A percentile compares a stretch with the other conserved stretches of the same genome.
Evolutionary conservation across 2,113 vertebrate species (phyloP).

Genomic region (Electrona antarctica): DNA sequence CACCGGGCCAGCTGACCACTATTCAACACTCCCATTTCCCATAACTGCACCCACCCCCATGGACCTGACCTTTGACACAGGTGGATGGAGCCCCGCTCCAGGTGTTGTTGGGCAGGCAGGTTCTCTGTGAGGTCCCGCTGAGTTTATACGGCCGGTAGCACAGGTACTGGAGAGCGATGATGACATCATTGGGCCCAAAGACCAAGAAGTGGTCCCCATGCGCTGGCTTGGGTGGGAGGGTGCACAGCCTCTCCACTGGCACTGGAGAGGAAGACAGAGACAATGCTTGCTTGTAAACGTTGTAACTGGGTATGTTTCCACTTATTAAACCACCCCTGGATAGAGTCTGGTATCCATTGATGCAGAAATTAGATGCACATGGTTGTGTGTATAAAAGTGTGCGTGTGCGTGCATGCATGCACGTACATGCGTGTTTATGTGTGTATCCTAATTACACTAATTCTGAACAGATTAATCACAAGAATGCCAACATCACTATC

Average conservation of each 20-base stretch:
- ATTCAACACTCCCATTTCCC: conserved; percentile 2
- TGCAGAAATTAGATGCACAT: conserved; percentile 18
- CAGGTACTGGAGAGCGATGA: conserved; percentile 89
- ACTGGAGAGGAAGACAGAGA: conserved; percentile 70
- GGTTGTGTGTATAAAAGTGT: neutral
- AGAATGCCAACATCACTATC: too few relatives aligned
- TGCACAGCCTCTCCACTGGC: conserved; percentile 85
- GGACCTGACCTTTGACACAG: conserved; percentile 76
- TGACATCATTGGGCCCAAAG: conserved; percentile 85
- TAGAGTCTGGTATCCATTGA: conserved; percentile 7
- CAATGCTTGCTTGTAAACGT: neutral
- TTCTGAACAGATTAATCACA: too few relatives aligned
- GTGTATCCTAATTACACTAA: too few relatives aligned
- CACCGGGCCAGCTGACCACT: neutral
- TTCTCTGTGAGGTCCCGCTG: conserved; percentile 86
- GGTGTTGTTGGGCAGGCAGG: conserved; percentile 86
- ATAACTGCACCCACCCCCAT: neutral
- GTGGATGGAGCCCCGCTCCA: conserved; percentile 92
- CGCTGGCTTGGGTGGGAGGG: conserved; percentile 83
- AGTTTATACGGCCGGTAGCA: conserved; percentile 91
- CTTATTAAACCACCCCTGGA: neutral
- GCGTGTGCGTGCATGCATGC: too few relatives aligned
- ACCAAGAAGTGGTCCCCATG: conserved; percentile 90
- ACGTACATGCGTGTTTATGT: too few relatives aligned
- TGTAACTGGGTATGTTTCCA: conserved; percentile 23